Evolutionary conservation across 2,113 vertebrate species (phyloP).

Genomic region (Tiliqua scincoides): DNA sequence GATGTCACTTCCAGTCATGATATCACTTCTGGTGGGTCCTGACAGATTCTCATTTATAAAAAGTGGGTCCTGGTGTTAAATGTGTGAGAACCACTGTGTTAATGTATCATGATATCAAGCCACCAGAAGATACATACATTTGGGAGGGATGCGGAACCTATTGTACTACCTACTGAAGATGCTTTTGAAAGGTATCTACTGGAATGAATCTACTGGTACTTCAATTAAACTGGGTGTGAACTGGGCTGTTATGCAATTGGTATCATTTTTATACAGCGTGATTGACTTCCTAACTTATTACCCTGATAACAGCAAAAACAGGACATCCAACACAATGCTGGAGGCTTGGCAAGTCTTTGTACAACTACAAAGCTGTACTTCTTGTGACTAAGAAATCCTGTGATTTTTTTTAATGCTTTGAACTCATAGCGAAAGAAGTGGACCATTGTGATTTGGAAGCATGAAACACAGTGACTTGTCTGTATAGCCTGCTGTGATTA

Average conservation of each 20-base stretch:
- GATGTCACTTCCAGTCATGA: too few relatives aligned
- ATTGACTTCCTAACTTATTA: not conserved
- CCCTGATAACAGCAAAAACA: not conserved
- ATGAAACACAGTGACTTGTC: not conserved
- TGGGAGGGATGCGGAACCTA: too few relatives aligned
- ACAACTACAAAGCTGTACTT: not conserved
- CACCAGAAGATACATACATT: not conserved
- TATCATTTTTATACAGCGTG: not conserved
- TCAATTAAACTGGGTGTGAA: not conserved
- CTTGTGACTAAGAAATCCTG: not conserved
- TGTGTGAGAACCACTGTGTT: too few relatives aligned
- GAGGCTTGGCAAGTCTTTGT: constrained; percentile 25
- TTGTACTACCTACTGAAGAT: not conserved
- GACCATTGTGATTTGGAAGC: constrained; percentile 8
- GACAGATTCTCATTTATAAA: too few relatives aligned
- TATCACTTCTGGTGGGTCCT: too few relatives aligned
- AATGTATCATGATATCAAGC: not conserved
- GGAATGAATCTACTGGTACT: not conserved
- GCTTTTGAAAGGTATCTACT: not conserved
- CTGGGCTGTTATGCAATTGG: not conserved
- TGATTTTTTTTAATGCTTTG: not conserved
- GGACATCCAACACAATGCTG: not conserved
- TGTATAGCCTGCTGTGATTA: constrained; percentile 13
- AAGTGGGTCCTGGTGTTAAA: too few relatives aligned
- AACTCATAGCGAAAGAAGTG: not conserved